Evolutionary conservation across 1,140 invertebrate genomes (phyloP), one percentile per base, ranked within the genome.

Genomic region (Drosophila grimshawi): DNA sequence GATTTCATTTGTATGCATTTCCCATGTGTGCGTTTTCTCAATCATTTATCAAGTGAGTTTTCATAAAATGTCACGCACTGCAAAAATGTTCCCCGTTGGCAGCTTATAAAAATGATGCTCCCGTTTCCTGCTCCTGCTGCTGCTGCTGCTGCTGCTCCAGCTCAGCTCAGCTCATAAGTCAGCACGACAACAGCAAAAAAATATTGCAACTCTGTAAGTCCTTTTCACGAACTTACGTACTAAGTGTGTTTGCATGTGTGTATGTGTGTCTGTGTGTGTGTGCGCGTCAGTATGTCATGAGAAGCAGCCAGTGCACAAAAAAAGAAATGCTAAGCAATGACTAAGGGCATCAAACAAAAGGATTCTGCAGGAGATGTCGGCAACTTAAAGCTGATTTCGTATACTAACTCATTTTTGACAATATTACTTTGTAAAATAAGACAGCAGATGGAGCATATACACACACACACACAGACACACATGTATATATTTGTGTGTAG

Each of bases 1-100:
- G 3, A 35, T 55, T 63, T 63, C 59, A 75, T 75, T 63, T 59
- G 51, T 63, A 51, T 69, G 30, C 66, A 11, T 46, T 63, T 33
- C 41, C 45, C 37, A 29, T 49, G 45, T 55, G 67, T 60, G 60
- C 74, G 53, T 68, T 67, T 55, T 69, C 30, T 60, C 70, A 80
- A 88, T 88, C 80, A 88, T 88, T 89, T 88, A 73, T 88, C 85
- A 89, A 78, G 76, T 85, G 86, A 85, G 85, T 85, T 85, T 85
- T 89, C 78, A 81, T 68, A 81, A 78, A 86, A 81, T 78, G 78
- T 81, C 81, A 86, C 81, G 82, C 81, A 86, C 64, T 86, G 82
- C 74, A 86, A 75, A 63, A 74, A 65, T 65, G 73, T 65, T 73
- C 62, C 81, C 59, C 46, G 55, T 64, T 75, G 65, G 60, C 76